Base-by-base conservation (phyloP, 2,113 vertebrate genomes). In the Erpornis zantholeuca region DNA sequence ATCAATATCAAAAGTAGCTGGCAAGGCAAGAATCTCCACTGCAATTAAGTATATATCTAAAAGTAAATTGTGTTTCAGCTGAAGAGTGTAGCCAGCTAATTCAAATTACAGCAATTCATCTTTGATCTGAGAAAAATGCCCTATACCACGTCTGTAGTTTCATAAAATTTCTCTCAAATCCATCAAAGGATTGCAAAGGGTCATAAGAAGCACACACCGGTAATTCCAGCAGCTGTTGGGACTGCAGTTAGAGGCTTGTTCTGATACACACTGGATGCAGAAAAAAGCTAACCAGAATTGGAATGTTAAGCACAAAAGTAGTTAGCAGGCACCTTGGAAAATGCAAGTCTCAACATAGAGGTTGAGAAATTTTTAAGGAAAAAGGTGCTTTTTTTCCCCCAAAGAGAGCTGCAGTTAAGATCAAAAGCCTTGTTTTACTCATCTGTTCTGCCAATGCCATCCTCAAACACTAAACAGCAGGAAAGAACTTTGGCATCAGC, bases 1-100 rank as follows among this genome's bases (percentile, higher is more conserved):
- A 96, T 97, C 96, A 95, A 97, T 96, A 97, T 77, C 87, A 94
- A 88, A 97, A 96, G 84, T 96, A 96, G 93, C 94, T 97, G 90
- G 91, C 85, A 91, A 91, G 64, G 95, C 84, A 95, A 95, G 91
- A 95, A 93, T 94, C 90, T 93, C 91, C 91, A 88, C 93, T 94
- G 94, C 71, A 94, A 96, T 97, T 97, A 94, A 96, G 93, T 88
- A 83, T 91, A 80, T 95, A 94, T 94, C 93, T 94, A 90, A 76
- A 95, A 94, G 84, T 91, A 94, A 90, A 96, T 97, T 93, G 59
- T 42, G 4, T 95, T 95, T 94, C 93, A 83, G 61, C 61, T 89
- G 91, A 85, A 84, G 40, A 94, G 38, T 23, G 33, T 66, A 85
- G 87, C 90, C 64, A 95, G 90, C 78, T 93, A 96, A 97, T 96